Percentiles rank a stretch among this genome's conserved stretches.
phyloP scores from a whole-genome alignment of 2,797 vertebrate genomes.

The Carcharodon carcharias region DNA sequence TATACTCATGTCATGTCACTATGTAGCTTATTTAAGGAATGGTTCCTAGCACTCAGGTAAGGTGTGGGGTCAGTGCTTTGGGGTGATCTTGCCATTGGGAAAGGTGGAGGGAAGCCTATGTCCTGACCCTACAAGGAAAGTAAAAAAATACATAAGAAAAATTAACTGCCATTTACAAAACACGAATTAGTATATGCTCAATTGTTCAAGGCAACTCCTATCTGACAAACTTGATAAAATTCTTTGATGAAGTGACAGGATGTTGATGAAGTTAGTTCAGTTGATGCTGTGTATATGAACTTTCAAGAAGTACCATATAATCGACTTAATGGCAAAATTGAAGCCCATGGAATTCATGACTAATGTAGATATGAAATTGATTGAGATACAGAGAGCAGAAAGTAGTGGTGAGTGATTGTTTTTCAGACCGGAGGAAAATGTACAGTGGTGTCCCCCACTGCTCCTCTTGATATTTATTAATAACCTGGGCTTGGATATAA shows the following conservation, averaged over 20 bases:
- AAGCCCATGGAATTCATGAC: neutral
- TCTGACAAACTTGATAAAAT: neutral
- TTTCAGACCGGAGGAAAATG: neutral
- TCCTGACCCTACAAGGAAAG: neutral
- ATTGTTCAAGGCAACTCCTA: neutral
- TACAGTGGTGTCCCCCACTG: neutral
- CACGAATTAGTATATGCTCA: neutral
- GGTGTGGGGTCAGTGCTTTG: neutral
- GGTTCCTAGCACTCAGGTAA: neutral
- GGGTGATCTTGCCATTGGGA: neutral
- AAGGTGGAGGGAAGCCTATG: neutral
- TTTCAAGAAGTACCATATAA: neutral
- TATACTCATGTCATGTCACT: neutral
- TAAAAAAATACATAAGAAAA: neutral
- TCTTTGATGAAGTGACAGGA: neutral
- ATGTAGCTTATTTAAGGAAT: neutral
- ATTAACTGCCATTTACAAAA: neutral
- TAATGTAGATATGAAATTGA: neutral
- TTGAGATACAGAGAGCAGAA: neutral
- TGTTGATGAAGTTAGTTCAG: neutral
- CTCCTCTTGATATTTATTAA: neutral
- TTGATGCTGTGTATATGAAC: neutral
- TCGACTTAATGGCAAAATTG: neutral
- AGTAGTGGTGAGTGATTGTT: neutral
- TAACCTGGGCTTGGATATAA: neutral